These are phyloP conservation scores for Buathra laborator DNA, from an alignment of 2,888 invertebrate genomes.

Conservation along the genomic window DNA sequence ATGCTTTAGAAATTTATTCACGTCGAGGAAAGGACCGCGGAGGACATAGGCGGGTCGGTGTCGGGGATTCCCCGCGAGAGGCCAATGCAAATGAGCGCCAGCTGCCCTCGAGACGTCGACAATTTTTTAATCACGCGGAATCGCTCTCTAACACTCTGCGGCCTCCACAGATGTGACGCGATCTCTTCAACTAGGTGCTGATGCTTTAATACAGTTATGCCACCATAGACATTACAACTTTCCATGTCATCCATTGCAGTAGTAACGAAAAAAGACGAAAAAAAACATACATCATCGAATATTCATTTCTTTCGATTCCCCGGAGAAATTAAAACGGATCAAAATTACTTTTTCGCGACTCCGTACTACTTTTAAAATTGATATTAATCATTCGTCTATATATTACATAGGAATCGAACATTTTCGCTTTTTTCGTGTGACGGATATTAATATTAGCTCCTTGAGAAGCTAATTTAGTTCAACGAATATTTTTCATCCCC, in stretches of 20 bases:
- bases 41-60: constrained; percentile 6
- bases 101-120: constrained; percentile 43
- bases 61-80: constrained; percentile 20
- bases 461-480: constrained; percentile 24
- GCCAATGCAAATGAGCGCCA: constrained; percentile 48
- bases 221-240: constrained; percentile 12
- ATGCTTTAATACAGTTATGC: constrained; percentile 3
- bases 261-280: constrained; percentile 1
- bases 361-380: constrained; percentile 44
- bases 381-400: no score
- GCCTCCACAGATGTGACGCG: constrained; percentile 40
- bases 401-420: no score
- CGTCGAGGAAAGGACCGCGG: constrained; percentile 19
- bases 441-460: constrained; percentile 49
- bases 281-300: constrained; percentile 53
- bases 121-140: constrained; percentile 43
- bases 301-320: constrained; percentile 57
- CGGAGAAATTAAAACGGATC: constrained; percentile 61
- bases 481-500: constrained; percentile 36
- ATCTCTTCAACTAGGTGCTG: not conserved
- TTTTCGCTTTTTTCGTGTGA: not conserved
- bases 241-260: not conserved
- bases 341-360: constrained; percentile 36
- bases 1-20: constrained; percentile 35
- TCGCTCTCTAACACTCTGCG: constrained; percentile 5